phyloP scores from a whole-genome alignment of 2,113 vertebrate species.

The Coptodon bakossiorum region DNA sequence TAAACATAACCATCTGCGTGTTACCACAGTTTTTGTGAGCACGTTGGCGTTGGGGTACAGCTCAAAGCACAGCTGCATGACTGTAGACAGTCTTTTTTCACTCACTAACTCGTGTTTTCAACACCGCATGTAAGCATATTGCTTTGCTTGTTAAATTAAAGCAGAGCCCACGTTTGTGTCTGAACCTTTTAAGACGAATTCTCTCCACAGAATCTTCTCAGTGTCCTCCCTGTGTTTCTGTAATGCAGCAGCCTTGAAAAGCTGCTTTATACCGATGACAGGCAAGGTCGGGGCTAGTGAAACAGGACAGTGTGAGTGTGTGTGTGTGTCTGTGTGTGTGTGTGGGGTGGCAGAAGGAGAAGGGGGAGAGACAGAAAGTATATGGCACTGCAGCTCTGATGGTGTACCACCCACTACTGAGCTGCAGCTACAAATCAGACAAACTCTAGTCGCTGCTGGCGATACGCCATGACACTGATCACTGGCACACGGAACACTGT shows the following conservation, averaged over 20 bases:
- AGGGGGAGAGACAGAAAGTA: not conserved
- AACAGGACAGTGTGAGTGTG: slow-evolving; percentile 21
- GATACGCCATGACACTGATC: slow-evolving; percentile 55
- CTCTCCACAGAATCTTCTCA: not conserved
- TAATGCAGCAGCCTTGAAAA: slow-evolving; percentile 40
- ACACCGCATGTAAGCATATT: not conserved
- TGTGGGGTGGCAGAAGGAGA: not conserved
- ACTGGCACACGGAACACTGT: slow-evolving; percentile 60
- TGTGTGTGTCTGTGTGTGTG: rapidly evolving
- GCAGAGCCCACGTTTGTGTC: not conserved
- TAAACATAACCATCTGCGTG: not conserved
- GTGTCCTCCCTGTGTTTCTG: not conserved
- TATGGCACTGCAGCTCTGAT: slow-evolving; percentile 22
- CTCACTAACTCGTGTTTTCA: not conserved
- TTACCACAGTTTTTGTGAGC: not conserved
- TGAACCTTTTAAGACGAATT: not conserved
- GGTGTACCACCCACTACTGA: slow-evolving; percentile 39
- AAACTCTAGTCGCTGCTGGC: slow-evolving; percentile 51
- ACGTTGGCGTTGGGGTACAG: not conserved
- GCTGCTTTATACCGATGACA: slow-evolving; percentile 49
- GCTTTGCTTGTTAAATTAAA: not conserved
- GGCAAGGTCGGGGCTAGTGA: slow-evolving; percentile 40
- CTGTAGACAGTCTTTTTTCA: not conserved
- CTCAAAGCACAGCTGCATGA: not conserved
- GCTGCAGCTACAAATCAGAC: slow-evolving; percentile 66